phyloP scores from a whole-genome alignment of 2,797 vertebrate genomes.

The Valencia hispanica region DNA sequence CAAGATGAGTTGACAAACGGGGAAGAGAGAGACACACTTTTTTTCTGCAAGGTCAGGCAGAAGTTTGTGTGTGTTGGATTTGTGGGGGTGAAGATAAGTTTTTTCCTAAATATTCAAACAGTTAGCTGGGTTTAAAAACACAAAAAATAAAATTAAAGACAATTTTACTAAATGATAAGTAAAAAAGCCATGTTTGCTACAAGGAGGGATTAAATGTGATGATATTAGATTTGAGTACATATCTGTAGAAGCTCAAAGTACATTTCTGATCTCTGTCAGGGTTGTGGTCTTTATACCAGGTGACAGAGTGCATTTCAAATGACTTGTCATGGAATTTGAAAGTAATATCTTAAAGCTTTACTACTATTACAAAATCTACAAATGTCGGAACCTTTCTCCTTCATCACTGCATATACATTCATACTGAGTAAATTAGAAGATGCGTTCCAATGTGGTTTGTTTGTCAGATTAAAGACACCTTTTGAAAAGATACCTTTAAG shows the following conservation, averaged over 20 bases:
- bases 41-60: constrained; percentile 15
- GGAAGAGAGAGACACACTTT: background rate
- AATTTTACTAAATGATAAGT: background rate
- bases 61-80: background rate
- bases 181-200: background rate
- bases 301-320: background rate
- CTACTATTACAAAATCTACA: background rate
- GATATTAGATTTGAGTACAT: background rate
- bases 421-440: background rate
- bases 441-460: background rate
- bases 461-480: background rate
- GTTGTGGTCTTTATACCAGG: background rate
- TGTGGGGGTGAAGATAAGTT: background rate
- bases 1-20: constrained; percentile 30
- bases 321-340: background rate
- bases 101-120: background rate
- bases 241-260: background rate
- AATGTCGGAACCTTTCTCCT: background rate
- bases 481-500: background rate
- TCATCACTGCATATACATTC: background rate
- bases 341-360: background rate
- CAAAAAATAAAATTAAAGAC: background rate
- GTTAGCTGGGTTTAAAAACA: background rate
- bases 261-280: background rate
- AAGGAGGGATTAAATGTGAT: background rate